Percentiles rank a stretch among this genome's conserved stretches.
These are phyloP conservation scores for Thalpophila matura DNA, from an alignment of 2,888 invertebrate species.

Conservation along the genomic window DNA sequence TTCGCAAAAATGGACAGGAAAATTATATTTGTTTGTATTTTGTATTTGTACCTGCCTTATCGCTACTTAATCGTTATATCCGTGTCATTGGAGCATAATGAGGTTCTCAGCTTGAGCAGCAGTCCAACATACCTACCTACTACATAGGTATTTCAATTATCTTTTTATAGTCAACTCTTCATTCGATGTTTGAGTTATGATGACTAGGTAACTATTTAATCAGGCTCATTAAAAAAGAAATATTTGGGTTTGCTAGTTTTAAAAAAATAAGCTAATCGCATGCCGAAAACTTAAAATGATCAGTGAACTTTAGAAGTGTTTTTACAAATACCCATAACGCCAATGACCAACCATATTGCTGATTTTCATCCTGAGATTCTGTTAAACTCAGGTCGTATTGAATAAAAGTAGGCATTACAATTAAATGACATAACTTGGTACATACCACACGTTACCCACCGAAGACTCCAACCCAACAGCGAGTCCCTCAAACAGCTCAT, in stretches of 20 bases:
- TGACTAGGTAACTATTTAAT: conserved; percentile 5
- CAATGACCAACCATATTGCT: not conserved
- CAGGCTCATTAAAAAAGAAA: not conserved
- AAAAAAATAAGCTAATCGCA: no score
- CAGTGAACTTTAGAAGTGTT: no score
- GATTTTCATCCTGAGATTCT: not conserved
- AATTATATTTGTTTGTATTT: conserved; percentile 23
- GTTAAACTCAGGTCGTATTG: no score
- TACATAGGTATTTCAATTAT: conserved; percentile 15
- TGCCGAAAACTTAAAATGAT: no score
- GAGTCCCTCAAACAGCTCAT: conserved; percentile 96
- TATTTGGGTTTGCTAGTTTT: no score
- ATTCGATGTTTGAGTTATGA: not conserved
- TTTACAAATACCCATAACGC: no score
- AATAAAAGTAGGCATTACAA: no score
- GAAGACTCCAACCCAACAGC: conserved; percentile 95
- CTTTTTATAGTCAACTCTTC: conserved; percentile 10
- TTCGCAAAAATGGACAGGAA: conserved; percentile 9
- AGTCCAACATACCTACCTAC: no score
- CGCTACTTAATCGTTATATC: conserved; percentile 25
- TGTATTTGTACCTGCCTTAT: conserved; percentile 39
- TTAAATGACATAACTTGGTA: conserved; percentile 22
- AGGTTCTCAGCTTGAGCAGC: conserved; percentile 27
- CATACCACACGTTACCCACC: conserved; percentile 86
- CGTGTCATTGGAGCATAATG: conserved; percentile 24